These are phyloP conservation scores for Semaprochilodus insignis DNA, from an alignment of 2,797 vertebrate genomes.

Conservation along the genomic window DNA sequence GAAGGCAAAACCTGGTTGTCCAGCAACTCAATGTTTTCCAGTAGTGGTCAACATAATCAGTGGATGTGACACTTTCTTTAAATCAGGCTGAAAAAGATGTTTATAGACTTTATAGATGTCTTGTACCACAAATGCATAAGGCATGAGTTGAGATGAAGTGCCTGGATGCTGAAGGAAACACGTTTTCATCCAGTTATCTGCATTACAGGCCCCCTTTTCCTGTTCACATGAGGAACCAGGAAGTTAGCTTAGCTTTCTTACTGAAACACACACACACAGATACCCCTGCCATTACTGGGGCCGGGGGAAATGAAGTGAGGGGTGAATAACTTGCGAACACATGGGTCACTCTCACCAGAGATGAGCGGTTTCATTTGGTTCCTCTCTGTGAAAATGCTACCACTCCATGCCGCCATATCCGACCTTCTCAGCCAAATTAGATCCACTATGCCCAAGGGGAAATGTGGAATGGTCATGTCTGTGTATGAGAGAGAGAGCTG, in stretches of 20 bases:
- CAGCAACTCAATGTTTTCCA: too few relatives aligned
- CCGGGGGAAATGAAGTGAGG: conserved; percentile 48
- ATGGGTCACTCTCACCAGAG: conserved; percentile 40
- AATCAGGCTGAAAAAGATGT: too few relatives aligned
- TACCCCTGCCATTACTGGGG: conserved; percentile 40
- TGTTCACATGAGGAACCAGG: conserved; percentile 28
- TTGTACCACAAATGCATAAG: too few relatives aligned
- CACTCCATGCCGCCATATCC: conserved; percentile 30
- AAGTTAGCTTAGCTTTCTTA: conserved; percentile 30
- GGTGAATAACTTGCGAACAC: conserved; percentile 47
- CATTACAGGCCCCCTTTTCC: not conserved
- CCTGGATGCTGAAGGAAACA: too few relatives aligned
- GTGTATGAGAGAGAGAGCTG: not conserved
- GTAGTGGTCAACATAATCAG: too few relatives aligned
- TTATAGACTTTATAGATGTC: too few relatives aligned
- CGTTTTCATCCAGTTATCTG: not conserved
- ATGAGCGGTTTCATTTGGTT: conserved; percentile 43
- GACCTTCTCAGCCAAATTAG: conserved; percentile 42
- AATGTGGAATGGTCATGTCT: not conserved
- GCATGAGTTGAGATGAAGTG: not conserved
- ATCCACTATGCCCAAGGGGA: conserved; percentile 39
- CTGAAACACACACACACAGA: conserved; percentile 17
- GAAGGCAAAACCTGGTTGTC: too few relatives aligned
- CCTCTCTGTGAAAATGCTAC: conserved; percentile 26
- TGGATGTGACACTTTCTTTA: too few relatives aligned